Conservation (phyloP, 2,113 vertebrate species). For the Synodontis membranacea region DNA sequence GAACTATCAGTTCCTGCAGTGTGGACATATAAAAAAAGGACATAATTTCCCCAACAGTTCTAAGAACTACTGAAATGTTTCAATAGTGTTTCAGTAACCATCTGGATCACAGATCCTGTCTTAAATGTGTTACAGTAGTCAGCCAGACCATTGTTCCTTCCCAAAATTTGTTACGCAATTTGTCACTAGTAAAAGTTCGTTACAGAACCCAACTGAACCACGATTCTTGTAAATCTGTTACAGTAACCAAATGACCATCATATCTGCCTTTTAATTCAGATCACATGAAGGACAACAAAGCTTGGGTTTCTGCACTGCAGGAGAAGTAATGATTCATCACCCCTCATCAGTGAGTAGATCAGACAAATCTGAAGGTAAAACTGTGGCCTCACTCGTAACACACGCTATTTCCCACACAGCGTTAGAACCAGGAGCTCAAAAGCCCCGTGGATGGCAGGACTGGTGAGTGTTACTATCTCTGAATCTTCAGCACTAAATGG, state of each 20-base stretch:
- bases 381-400: background rate
- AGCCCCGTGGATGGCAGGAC: background rate
- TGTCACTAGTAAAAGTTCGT: too few species aligned
- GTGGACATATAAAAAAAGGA: too few species aligned
- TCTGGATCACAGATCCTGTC: background rate
- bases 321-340: background rate
- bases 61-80: too few species aligned
- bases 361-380: background rate
- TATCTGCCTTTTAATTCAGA: background rate
- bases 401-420: background rate
- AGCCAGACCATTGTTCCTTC: background rate
- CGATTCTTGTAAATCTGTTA: background rate
- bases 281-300: background rate
- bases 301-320: background rate
- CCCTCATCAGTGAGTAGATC: background rate
- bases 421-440: constrained; percentile 17
- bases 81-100: background rate
- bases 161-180: background rate
- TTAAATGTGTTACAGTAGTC: background rate
- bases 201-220: background rate
- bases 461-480: constrained; percentile 29
- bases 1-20: too few species aligned
- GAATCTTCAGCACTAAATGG: constrained; percentile 50
- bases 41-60: too few species aligned
- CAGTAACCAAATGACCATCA: background rate